Base-by-base conservation (phyloP, 2,113 vertebrate genomes). In the Tachysurus fulvidraco region DNA sequence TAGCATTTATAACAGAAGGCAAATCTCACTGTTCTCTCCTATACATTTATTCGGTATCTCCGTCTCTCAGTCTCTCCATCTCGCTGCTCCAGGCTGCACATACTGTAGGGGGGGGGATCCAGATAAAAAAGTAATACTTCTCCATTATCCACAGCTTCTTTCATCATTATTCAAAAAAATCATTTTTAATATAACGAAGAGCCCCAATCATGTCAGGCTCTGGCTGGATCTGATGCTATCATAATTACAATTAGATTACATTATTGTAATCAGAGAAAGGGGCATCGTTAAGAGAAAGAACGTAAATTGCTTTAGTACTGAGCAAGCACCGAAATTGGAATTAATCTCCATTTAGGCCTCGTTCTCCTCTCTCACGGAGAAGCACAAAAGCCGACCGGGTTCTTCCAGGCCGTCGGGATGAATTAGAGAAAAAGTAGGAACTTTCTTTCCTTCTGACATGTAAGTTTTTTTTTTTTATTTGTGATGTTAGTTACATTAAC, bases 181-280 rank as follows among this genome's bases (percentile, higher is more conserved):
- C 96, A 41, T 87, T 99, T 99, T 99, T 98, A 99, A 99, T 99
- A 97, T 97, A 99, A 97, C 96, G 97, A 98, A 97, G 97, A 97
- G 97, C 96, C 98, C 97, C 98, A 99, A 99, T 99, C 98, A 99
- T 96, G 98, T 97, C 95, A 97, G 97, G 95, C 97, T 97, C 97
- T 96, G 97, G 96, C 97, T 97, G 97, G 98, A 98, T 97, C 97
- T 97, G 98, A 99, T 99, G 98, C 96, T 98, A 99, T 99, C 98
- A 99, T 99, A 99, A 99, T 99, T 98, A 99, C 98, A 98, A 99
- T 99, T 99, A 99, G 98, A 99, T 99, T 99, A 99, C 98, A 98
- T 98, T 99, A 98, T 96, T 95, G 98, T 97, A 99, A 99, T 99
- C 98, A 99, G 97, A 95, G 97, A 97, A 96, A 97, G 96, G 96